phyloP scores from a whole-genome alignment of 2,113 vertebrate genomes.

The Tapirus terrestris region DNA sequence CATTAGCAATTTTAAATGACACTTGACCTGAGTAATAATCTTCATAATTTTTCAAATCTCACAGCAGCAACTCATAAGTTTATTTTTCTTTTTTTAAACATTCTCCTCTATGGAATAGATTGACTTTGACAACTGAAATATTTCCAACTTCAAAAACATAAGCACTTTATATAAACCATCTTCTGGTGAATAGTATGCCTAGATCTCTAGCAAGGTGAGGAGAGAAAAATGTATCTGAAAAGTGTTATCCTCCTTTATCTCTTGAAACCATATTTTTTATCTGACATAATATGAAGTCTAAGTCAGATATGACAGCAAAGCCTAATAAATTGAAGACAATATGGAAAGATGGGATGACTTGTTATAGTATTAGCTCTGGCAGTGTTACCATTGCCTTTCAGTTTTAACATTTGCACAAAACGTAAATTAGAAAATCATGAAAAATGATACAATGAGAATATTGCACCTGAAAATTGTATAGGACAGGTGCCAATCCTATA shows the following conservation, averaged over 20 bases:
- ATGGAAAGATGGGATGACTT: neutral
- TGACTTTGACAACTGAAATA: conserved; percentile 58
- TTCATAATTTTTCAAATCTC: conserved; percentile 4
- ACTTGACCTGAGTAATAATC: conserved; percentile 61
- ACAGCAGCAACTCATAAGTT: conserved; percentile 37
- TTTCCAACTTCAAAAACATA: conserved; percentile 32
- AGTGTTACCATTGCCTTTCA: neutral
- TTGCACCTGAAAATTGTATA: neutral
- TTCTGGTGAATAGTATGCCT: neutral
- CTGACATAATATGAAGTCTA: conserved; percentile 24
- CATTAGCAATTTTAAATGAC: conserved; percentile 55
- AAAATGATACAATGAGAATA: neutral
- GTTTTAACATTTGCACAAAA: conserved; percentile 18
- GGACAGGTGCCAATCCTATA: neutral
- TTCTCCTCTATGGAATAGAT: neutral
- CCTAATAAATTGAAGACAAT: neutral
- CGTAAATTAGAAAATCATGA: neutral
- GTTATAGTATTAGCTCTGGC: neutral
- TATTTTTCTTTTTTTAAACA: neutral
- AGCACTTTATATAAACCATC: neutral
- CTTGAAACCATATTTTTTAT: conserved; percentile 40
- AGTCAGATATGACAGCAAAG: conserved; percentile 20
- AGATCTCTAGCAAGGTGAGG: conserved; percentile 12
- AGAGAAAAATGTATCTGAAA: conserved; percentile 50
- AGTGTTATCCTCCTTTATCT: conserved; percentile 25